Evolutionary conservation across 2,888 invertebrate genomes (phyloP).

Genomic region (Anorthoa munda): DNA sequence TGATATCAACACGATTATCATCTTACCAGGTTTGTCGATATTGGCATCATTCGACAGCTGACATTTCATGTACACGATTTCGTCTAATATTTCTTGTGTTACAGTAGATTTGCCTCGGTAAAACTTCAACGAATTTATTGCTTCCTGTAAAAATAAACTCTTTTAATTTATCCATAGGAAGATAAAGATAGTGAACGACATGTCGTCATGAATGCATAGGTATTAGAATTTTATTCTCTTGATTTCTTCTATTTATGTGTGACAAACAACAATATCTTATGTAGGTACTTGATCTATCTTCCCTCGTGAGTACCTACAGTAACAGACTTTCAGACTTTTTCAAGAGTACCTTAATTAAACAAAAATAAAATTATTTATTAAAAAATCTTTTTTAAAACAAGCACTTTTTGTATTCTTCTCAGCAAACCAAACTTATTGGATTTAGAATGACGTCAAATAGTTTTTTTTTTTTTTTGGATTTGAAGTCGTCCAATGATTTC

Average conservation of each 20-base stretch:
- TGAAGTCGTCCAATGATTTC: too few relatives aligned
- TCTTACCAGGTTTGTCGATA: conserved; percentile 37
- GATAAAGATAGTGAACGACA: too few relatives aligned
- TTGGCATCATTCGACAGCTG: conserved; percentile 34
- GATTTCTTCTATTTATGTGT: not conserved
- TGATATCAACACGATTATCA: not conserved
- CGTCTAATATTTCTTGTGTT: conserved; percentile 67
- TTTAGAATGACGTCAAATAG: too few relatives aligned
- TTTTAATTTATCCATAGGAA: not conserved
- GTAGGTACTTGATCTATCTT: not conserved
- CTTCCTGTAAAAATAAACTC: conserved; percentile 63
- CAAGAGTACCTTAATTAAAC: too few relatives aligned
- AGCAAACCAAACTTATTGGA: too few relatives aligned
- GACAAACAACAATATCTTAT: not conserved
- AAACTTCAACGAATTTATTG: conserved; percentile 69
- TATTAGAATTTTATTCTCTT: not conserved
- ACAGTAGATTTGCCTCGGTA: conserved; percentile 67
- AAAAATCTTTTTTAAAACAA: too few relatives aligned
- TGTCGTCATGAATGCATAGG: not conserved
- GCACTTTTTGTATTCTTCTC: too few relatives aligned
- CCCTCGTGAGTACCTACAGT: not conserved
- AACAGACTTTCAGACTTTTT: too few relatives aligned
- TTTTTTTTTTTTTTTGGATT: too few relatives aligned
- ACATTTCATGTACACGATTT: conserved; percentile 60
- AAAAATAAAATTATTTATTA: too few relatives aligned